Conservation (phyloP, 2,113 vertebrate genomes). For the Labeo catla region DNA sequence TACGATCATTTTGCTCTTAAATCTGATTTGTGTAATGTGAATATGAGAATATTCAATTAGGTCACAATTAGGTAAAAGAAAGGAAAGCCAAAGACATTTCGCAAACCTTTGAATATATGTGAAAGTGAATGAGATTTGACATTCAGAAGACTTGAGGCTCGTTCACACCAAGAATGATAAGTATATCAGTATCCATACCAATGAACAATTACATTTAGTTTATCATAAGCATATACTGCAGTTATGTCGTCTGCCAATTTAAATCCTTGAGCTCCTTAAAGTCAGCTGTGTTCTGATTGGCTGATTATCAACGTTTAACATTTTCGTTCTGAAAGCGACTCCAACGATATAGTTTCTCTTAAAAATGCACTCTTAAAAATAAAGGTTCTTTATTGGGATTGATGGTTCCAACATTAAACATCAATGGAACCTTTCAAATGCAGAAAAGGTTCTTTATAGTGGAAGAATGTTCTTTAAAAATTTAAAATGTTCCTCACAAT, state of each 20-base stretch:
- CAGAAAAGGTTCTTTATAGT: too few species aligned
- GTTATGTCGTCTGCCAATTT: background rate
- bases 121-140: background rate
- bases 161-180: background rate
- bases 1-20: background rate
- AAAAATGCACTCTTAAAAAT: too few species aligned
- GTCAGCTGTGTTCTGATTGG: background rate
- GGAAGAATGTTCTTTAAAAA: too few species aligned
- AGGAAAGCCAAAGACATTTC: background rate
- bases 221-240: background rate
- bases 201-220: background rate
- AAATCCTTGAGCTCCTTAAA: background rate
- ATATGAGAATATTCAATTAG: background rate
- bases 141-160: background rate
- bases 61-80: background rate
- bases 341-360: background rate
- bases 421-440: too few species aligned
- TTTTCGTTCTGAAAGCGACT: too few species aligned
- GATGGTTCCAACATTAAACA: too few species aligned
- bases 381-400: too few species aligned
- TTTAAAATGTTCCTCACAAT: too few species aligned
- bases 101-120: background rate
- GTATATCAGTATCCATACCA: background rate
- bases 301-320: background rate
- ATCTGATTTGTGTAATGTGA: background rate